A percentile compares a stretch with the other conserved stretches of the same genome.
Conservation (phyloP, 1,140 invertebrate species). For the Bombus huntii region DNA sequence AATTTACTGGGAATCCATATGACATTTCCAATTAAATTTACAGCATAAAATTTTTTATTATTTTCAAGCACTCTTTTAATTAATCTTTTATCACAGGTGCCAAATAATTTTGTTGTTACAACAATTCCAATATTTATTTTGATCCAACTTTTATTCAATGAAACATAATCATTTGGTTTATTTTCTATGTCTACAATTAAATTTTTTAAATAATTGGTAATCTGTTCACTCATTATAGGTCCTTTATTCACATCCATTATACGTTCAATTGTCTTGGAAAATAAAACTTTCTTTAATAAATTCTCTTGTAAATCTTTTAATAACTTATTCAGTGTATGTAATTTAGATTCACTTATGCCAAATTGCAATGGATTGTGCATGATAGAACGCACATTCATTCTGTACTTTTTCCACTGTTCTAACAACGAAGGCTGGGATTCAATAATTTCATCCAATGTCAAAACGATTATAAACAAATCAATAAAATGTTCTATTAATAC, state of each 20-base stretch:
- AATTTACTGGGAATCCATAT: slow-evolving; percentile 92
- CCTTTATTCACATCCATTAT: slow-evolving; percentile 88
- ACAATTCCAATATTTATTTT: slow-evolving; percentile 89
- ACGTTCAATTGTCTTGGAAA: slow-evolving; percentile 84
- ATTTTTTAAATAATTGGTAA: slow-evolving; percentile 88
- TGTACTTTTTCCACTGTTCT: slow-evolving; percentile 89
- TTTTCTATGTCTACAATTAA: slow-evolving; percentile 86
- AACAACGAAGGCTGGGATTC: slow-evolving; percentile 84
- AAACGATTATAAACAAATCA: slow-evolving; percentile 86
- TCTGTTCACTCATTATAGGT: slow-evolving; percentile 87
- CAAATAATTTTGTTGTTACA: slow-evolving; percentile 89
- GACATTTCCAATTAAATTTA: slow-evolving; percentile 89
- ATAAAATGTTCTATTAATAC: slow-evolving; percentile 85
- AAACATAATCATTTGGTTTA: slow-evolving; percentile 83
- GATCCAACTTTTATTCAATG: slow-evolving; percentile 86
- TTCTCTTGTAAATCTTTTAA: slow-evolving; percentile 86
- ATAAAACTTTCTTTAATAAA: slow-evolving; percentile 76
- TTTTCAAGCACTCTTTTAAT: slow-evolving; percentile 88
- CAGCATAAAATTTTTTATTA: slow-evolving; percentile 90
- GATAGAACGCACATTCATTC: slow-evolving; percentile 87
- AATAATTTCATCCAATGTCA: slow-evolving; percentile 89
- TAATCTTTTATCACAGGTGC: slow-evolving; percentile 90
- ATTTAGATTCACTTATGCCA: slow-evolving; percentile 82
- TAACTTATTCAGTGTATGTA: slow-evolving; percentile 87
- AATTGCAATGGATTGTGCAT: slow-evolving; percentile 87